Base-by-base conservation (phyloP, 2,888 invertebrate species). In the Apotomis capreana region DNA sequence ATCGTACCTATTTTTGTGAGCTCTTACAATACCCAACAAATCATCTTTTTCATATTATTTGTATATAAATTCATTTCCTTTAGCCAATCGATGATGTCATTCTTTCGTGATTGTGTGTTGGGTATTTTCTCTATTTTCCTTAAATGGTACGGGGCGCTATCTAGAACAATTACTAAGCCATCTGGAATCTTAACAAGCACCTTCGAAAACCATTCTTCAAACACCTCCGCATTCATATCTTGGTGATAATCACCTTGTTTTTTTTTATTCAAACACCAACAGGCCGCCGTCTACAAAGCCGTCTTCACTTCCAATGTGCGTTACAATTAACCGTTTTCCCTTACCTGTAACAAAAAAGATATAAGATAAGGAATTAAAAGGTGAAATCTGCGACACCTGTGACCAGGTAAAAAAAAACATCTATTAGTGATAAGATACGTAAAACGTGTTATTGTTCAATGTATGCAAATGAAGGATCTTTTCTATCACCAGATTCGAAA, bases 171-270 rank as follows among this genome's bases (percentile, higher is more conserved):
- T 9, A 49, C 10, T 59, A 44, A 52, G n/a, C n/a, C 37, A 37
- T 63, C 62, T 36, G 51, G 51, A 52, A 63, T 37, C 9, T 52
- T 51, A 6, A 52, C 51, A 8, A 62, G 51, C n/a, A 63, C n/a
- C 5, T 36, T 52, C 52, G 51, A 12, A 13, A 63, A 63, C 62
- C 62, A 63, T 52, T 63, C 37, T 63, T 63, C 62, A 63, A 63
- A 63, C 8, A 63, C 52, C n/a, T 63, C 62, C 36, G 62, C 62
- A 8, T 63, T 63, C 62, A 63, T 63, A 13, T 63, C 62, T 5
- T 63, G 51, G 52, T 63, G 52, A 13, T 63, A 63, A 63, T 63
- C 52, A 1, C 62, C 62, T 63, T 63, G 62, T 52, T 63, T 63
- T 51, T 63, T 63, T 52, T 6, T 49, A 63, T 63, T 63, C 62